phyloP scores from a whole-genome alignment of 2,113 vertebrate genomes.

The Acanthisitta chloris region DNA sequence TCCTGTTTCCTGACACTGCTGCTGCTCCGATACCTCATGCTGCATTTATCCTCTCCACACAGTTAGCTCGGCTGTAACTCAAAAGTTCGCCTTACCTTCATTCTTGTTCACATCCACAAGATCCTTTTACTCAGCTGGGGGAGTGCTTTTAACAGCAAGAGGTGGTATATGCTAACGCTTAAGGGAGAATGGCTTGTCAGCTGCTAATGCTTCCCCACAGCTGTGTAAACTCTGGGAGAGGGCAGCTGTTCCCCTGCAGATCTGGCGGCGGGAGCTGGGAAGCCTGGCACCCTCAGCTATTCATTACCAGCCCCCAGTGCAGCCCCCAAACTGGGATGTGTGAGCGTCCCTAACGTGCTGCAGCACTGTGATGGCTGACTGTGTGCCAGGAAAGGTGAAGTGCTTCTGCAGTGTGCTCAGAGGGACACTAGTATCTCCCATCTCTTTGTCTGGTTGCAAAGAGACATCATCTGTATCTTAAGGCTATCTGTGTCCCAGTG shows the following conservation, averaged over 20 bases:
- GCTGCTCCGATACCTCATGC: background rate
- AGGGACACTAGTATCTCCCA: background rate
- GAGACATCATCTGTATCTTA: background rate
- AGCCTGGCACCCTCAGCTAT: conserved; percentile 27
- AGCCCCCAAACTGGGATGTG: background rate
- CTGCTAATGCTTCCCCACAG: conserved; percentile 48
- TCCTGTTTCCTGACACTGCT: background rate
- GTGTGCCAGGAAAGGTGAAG: background rate
- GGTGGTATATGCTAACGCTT: background rate
- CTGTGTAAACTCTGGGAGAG: conserved; percentile 17
- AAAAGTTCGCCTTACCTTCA: rapidly evolving
- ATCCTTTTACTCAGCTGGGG: background rate
- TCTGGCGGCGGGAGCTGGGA: background rate
- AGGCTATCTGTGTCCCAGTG: background rate
- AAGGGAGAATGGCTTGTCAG: conserved; percentile 17
- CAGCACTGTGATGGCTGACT: background rate
- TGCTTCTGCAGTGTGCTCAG: background rate
- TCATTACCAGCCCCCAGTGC: background rate
- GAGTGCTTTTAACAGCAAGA: background rate
- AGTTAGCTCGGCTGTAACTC: background rate
- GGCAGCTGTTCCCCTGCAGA: conserved; percentile 60
- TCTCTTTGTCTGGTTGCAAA: background rate
- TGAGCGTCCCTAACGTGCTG: background rate
- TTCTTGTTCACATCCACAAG: background rate
- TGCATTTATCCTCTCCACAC: rapidly evolving